Evolutionary conservation across 1,140 invertebrate species (phyloP).

Genomic region (Hylaeus anthracinus): DNA sequence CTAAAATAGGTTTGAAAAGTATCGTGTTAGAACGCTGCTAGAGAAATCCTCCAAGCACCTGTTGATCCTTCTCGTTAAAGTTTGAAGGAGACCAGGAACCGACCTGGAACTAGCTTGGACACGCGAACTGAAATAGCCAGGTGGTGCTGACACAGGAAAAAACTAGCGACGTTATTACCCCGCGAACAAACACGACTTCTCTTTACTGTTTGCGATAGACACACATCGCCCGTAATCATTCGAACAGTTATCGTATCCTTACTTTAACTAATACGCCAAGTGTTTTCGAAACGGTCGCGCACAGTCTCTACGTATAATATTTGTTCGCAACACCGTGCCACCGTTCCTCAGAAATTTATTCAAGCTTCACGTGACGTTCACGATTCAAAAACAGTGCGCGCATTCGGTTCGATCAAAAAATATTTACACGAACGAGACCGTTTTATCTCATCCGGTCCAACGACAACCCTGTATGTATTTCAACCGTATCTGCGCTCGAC

Average conservation of each 20-base stretch:
- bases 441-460: background rate
- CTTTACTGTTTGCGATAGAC: background rate
- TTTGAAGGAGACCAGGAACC: slow-evolving; percentile 69
- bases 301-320: too few species aligned
- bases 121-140: slow-evolving; percentile 51
- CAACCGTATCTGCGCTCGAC: too few species aligned
- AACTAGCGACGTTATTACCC: slow-evolving; percentile 11
- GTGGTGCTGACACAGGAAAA: slow-evolving; percentile 37
- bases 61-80: slow-evolving; percentile 76
- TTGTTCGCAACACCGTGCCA: too few species aligned
- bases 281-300: too few species aligned
- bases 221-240: background rate
- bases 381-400: background rate
- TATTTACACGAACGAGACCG: background rate
- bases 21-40: slow-evolving; percentile 51
- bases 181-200: slow-evolving; percentile 22
- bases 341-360: too few species aligned
- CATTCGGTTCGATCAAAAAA: slow-evolving; percentile 1
- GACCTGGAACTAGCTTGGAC: slow-evolving; percentile 68
- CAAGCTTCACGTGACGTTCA: background rate
- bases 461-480: slow-evolving; percentile 1
- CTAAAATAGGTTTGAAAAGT: slow-evolving; percentile 46
- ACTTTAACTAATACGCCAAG: too few species aligned
- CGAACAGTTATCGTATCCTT: background rate
- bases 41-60: slow-evolving; percentile 71